Percentiles rank a stretch among this genome's conserved stretches.
phyloP scores from a whole-genome alignment of 2,113 vertebrate species.

The Bos indicus region DNA sequence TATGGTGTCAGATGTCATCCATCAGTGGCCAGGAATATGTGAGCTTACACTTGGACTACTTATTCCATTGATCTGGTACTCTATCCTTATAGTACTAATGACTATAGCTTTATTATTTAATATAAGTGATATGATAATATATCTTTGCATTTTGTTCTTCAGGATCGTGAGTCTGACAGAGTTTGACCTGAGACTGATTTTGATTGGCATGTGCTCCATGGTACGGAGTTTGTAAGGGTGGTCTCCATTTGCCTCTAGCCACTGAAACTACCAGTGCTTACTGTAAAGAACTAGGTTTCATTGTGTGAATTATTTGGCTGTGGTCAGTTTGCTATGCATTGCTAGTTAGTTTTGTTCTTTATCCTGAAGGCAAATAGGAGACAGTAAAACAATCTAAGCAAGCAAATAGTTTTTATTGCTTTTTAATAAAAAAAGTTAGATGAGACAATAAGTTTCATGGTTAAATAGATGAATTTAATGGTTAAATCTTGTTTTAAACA shows the following conservation, averaged over 20 bases:
- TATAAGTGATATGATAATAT: not conserved
- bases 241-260: not conserved
- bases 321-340: not conserved
- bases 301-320: not conserved
- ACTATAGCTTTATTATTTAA: not conserved
- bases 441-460: not conserved
- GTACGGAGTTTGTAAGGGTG: not conserved
- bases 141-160: not conserved
- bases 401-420: conserved; percentile 8
- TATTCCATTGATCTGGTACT: not conserved
- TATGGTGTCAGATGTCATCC: not conserved
- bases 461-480: not conserved
- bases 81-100: not conserved
- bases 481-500: not conserved
- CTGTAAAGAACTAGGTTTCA: not conserved
- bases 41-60: not conserved
- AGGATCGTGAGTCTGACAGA: not conserved
- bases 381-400: not conserved
- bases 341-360: conserved; percentile 38
- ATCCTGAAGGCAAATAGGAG: not conserved
- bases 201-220: not conserved
- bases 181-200: not conserved
- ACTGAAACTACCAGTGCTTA: not conserved
- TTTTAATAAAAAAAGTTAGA: not conserved
- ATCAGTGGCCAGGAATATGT: not conserved